A percentile compares a stretch with the other conserved stretches of the same genome.
These are phyloP conservation scores for Eptesicus fuscus DNA, from an alignment of 2,113 vertebrate genomes.

Conservation along the genomic window DNA sequence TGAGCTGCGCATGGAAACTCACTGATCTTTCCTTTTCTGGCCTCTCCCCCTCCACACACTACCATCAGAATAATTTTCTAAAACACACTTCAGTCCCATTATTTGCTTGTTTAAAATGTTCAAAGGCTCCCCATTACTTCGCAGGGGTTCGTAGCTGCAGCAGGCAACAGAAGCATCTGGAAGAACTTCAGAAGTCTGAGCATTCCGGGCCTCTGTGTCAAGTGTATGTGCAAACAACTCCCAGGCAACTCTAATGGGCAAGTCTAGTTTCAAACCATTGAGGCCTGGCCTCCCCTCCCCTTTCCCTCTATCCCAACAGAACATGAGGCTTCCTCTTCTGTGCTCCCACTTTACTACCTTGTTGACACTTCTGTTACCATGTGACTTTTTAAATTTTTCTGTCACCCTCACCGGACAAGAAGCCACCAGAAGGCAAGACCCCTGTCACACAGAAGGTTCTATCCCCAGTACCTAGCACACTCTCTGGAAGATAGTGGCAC, in stretches of 20 bases:
- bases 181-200: not conserved
- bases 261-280: not conserved
- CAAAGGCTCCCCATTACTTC: not conserved
- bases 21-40: not conserved
- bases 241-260: not conserved
- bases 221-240: not conserved
- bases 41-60: not conserved
- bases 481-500: not conserved
- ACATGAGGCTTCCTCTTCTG: not conserved
- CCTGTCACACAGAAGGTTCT: accelerated
- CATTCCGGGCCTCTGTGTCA: not conserved
- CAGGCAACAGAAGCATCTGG: not conserved
- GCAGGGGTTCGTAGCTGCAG: not conserved
- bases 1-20: not conserved
- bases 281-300: not conserved
- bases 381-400: not conserved
- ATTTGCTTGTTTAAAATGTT: not conserved
- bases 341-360: not conserved
- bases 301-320: not conserved
- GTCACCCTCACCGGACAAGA: not conserved
- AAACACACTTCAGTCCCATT: not conserved
- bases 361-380: not conserved
- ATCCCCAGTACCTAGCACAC: not conserved
- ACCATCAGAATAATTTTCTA: not conserved
- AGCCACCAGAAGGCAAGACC: not conserved